A percentile compares a stretch with the other conserved stretches of the same genome.
Evolutionary conservation across 2,888 invertebrate species (phyloP).

Genomic region (Aplocera efformata): DNA sequence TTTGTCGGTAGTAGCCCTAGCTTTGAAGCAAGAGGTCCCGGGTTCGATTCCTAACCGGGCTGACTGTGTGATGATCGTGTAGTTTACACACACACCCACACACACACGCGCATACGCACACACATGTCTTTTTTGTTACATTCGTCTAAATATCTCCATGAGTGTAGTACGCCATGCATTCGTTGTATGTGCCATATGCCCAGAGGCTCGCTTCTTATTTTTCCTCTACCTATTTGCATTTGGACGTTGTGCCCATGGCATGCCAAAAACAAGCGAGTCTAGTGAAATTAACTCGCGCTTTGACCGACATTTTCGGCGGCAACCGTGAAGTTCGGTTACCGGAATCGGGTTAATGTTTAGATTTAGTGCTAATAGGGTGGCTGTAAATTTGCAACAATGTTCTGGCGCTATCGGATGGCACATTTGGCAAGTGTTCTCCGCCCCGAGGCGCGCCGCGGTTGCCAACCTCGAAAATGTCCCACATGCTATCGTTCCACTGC

Average conservation of each 20-base stretch:
- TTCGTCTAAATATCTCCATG: no score
- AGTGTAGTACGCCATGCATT: no score
- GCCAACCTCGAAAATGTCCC: conserved; percentile 67
- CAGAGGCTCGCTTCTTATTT: conserved; percentile 10
- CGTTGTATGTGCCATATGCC: neutral
- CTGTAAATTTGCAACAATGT: conserved; percentile 75
- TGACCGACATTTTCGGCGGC: conserved; percentile 63
- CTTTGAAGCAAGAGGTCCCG: no score
- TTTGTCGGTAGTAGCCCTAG: no score
- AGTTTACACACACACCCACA: no score
- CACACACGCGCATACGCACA: no score
- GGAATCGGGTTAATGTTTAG: conserved; percentile 79
- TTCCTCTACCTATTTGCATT: conserved; percentile 29
- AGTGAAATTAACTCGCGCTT: conserved; percentile 49
- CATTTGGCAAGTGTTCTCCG: conserved; percentile 70
- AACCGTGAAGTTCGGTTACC: conserved; percentile 70
- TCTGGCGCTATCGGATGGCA: conserved; percentile 76
- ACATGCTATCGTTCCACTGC: conserved; percentile 51
- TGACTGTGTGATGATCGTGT: no score
- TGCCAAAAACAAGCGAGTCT: conserved; percentile 43
- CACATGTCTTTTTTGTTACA: no score
- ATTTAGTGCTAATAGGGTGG: conserved; percentile 80
- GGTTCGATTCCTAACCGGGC: no score
- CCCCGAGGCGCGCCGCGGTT: conserved; percentile 50
- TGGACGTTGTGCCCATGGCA: conserved; percentile 31